These are phyloP conservation scores for Diplogasteroides magnus DNA, from an alignment of 1,140 invertebrate species.

Conservation along the genomic window DNA sequence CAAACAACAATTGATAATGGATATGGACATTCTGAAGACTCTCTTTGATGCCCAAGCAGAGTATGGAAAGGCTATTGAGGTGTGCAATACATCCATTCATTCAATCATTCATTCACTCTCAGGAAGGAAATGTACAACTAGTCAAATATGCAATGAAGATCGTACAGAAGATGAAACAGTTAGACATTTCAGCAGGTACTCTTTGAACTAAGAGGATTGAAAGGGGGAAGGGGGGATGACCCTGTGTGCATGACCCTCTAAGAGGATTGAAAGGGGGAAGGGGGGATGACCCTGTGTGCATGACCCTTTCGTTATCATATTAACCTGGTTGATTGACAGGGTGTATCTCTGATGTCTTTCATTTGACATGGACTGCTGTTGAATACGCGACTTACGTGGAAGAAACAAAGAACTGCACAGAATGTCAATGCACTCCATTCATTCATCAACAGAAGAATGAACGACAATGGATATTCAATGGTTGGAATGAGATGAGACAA, in stretches of 20 bases:
- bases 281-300: neutral
- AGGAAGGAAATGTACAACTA: conserved; percentile 28
- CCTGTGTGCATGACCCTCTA: neutral
- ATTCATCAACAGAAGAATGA: conserved; percentile 41
- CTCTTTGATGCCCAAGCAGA: conserved; percentile 35
- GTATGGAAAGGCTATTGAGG: conserved; percentile 11
- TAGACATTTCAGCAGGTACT: conserved; percentile 43
- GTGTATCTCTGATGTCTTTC: conserved; percentile 45
- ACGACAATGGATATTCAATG: conserved; percentile 54
- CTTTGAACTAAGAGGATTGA: too few relatives aligned
- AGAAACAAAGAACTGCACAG: conserved; percentile 37
- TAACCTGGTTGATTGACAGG: conserved; percentile 21
- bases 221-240: neutral
- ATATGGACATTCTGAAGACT: conserved; percentile 47
- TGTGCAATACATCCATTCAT: too few relatives aligned
- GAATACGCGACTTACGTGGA: conserved; percentile 49
- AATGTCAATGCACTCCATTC: conserved; percentile 44
- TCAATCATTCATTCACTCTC: too few relatives aligned
- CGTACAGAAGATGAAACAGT: conserved; percentile 45
- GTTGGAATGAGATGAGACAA: conserved; percentile 17
- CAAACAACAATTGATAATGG: conserved; percentile 45
- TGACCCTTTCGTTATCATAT: neutral
- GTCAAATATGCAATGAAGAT: conserved; percentile 41
- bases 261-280: neutral
- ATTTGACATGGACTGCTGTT: conserved; percentile 51